Evolutionary conservation across 2,113 vertebrate species (phyloP), one percentile per base, ranked within the genome.

Genomic region (Capreolus pygargus): DNA sequence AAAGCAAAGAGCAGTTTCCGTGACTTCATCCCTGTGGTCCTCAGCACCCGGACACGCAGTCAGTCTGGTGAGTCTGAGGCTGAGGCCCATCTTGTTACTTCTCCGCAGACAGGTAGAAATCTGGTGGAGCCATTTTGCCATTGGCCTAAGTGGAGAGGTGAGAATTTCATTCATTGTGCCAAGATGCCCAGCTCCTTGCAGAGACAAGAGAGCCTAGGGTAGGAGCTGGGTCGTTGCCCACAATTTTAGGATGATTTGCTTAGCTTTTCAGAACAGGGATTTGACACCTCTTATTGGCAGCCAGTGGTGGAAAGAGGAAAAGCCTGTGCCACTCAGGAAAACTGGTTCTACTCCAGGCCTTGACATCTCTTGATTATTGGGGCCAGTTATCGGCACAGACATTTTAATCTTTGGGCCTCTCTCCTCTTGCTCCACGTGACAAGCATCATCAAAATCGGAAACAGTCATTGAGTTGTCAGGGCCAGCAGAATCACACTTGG

Each of bases 1-100:
- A 99, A 99, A 97, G 98, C 99, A 94, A 99, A 99, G 98, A 99
- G 99, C 98, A 99, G 98, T 97, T 99, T 99, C 79, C 98, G 99
- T 74, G 99, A 99, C 98, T 99, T 99, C 97, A 99, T 99, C 76
- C 99, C 99, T 0, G 99, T 99, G 95, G 99, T 99, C 97, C 98
- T 99, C 98, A 99, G 99, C 98, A 99, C 99, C 89, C 98, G 99
- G 95, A 99, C 99, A 0, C 99, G 99, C 93, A 99, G 99, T 96
- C 99, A 99, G 98, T 99, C 99, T 21, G 99, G 99, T 99, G 98
- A 96, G 47, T 82, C 84, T 33, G 81, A 97, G 55, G 54, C 33
- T 14, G 8, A 55, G 88, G 39, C 28, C 87, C 81, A 52, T 70
- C 54, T 89, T 67, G 79, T 33, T 16, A 12, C 76, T 79, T 67